A percentile compares a stretch with the other conserved stretches of the same genome.
Evolutionary conservation across 2,797 vertebrate species (phyloP).

Genomic region (Xiphorhynchus erythropygius): DNA sequence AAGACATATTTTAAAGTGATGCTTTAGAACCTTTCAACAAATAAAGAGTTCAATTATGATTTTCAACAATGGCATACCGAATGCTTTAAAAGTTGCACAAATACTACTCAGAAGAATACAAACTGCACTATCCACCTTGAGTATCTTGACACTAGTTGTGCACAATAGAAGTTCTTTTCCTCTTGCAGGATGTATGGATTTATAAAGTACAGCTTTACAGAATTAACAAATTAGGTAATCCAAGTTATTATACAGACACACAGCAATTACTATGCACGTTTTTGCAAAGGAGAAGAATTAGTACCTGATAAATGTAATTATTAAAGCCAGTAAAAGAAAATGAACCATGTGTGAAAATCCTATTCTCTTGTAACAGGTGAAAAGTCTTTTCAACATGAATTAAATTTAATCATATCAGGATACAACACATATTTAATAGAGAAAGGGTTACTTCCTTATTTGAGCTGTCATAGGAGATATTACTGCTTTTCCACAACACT

Average conservation of each 20-base stretch:
- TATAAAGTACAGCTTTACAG: constrained; percentile 25
- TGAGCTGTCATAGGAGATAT: background rate
- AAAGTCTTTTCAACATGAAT: constrained; percentile 52
- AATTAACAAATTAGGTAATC: constrained; percentile 53
- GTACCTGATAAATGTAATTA: constrained; percentile 43
- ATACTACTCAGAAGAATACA: constrained; percentile 28
- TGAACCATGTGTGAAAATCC: constrained; percentile 23
- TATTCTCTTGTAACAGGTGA: constrained; percentile 11
- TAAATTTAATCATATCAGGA: constrained; percentile 47
- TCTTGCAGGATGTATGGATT: background rate
- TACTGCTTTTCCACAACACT: background rate
- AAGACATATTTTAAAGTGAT: background rate
- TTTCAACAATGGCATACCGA: background rate
- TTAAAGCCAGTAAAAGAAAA: constrained; percentile 44
- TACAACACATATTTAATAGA: background rate
- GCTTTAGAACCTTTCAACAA: background rate
- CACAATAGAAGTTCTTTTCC: constrained; percentile 14
- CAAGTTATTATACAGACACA: constrained; percentile 47
- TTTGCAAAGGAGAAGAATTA: constrained; percentile 51
- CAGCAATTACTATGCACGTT: constrained; percentile 15
- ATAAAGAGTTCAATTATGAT: background rate
- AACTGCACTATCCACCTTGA: background rate
- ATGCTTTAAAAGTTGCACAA: background rate
- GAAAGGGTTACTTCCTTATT: constrained; percentile 31
- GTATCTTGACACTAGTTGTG: constrained; percentile 18